phyloP scores from a whole-genome alignment of 2,113 vertebrate genomes.

The Pycnonotus jocosus region DNA sequence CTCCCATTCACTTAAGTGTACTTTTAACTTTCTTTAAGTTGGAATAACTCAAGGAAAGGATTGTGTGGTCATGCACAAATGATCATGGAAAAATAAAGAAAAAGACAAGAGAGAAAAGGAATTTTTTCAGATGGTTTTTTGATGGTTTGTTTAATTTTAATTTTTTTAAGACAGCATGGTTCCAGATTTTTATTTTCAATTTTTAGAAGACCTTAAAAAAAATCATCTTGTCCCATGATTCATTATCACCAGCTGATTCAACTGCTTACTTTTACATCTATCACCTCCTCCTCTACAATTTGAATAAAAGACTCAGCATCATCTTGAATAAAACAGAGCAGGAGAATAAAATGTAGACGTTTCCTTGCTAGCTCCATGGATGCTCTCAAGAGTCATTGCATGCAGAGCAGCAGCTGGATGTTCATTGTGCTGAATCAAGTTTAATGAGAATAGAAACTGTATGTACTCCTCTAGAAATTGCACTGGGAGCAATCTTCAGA shows the following conservation, averaged over 20 bases:
- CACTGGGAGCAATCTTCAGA: neutral
- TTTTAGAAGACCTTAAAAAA: neutral
- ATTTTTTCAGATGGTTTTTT: neutral
- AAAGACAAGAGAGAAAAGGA: neutral
- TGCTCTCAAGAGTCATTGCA: neutral
- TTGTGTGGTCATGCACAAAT: neutral
- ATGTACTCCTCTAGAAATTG: neutral
- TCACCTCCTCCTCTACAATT: neutral
- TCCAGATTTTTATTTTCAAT: neutral
- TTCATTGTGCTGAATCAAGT: conserved; percentile 24
- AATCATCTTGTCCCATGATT: neutral
- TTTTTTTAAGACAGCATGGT: neutral
- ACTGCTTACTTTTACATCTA: neutral
- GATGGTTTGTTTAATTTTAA: neutral
- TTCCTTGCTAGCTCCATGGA: neutral
- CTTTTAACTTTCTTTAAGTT: neutral
- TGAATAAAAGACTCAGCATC: neutral
- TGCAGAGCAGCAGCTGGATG: conserved; percentile 14
- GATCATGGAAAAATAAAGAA: neutral
- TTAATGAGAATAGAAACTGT: neutral
- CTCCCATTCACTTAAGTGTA: neutral
- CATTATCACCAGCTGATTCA: neutral
- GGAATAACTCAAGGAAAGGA: neutral
- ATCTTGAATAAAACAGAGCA: neutral
- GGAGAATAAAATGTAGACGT: neutral